phyloP scores from a whole-genome alignment of 2,888 invertebrate genomes.

The Chloroclysta siterata region DNA sequence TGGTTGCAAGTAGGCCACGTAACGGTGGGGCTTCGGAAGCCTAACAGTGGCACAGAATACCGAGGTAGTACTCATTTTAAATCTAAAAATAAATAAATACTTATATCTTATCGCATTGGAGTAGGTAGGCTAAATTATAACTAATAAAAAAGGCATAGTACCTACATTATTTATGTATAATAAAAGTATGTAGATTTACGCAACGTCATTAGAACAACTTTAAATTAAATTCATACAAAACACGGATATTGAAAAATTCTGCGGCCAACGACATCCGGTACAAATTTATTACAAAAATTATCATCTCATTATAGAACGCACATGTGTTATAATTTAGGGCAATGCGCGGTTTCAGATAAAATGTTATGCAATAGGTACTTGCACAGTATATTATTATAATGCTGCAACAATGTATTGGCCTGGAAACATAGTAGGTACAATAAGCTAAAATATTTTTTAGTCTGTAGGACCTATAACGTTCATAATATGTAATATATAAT shows the following conservation, averaged over 20 bases:
- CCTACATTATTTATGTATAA: too few species aligned
- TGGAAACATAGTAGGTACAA: too few species aligned
- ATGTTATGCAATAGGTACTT: not conserved
- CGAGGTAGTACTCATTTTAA: not conserved
- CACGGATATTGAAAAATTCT: not conserved
- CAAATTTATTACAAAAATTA: not conserved
- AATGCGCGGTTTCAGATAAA: not conserved
- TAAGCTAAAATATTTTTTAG: too few species aligned
- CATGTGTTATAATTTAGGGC: not conserved
- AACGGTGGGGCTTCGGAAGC: conserved; percentile 41
- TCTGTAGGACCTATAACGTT: too few species aligned
- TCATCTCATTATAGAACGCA: conserved; percentile 1
- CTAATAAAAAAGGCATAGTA: too few species aligned
- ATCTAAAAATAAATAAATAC: too few species aligned
- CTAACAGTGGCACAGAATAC: not conserved
- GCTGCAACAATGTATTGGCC: too few species aligned
- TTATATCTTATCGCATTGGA: too few species aligned
- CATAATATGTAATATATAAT: too few species aligned
- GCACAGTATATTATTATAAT: not conserved
- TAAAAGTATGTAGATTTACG: too few species aligned
- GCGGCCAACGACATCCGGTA: conserved; percentile 5
- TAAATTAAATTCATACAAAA: not conserved
- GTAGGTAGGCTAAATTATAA: too few species aligned
- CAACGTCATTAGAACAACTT: too few species aligned
- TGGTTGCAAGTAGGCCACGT: conserved; percentile 30